Conservation (phyloP, 2,797 vertebrate genomes). For the Catostomus latipinnis region DNA sequence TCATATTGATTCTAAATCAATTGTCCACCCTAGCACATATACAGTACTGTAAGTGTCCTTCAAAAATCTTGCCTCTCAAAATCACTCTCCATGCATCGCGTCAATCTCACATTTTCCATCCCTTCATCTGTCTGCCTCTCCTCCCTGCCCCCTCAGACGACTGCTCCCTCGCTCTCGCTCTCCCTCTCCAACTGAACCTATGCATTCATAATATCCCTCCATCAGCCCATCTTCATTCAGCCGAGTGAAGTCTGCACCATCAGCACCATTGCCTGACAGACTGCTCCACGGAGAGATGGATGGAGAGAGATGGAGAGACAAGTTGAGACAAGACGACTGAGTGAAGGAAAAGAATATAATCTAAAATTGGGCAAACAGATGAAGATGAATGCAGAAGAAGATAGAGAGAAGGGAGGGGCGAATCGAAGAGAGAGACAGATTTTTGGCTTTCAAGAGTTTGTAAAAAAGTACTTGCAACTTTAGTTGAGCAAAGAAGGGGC, state of each 20-base stretch:
- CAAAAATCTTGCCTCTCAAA: too few relatives aligned
- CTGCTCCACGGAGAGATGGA: constrained; percentile 28
- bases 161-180: constrained; percentile 24
- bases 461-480: background rate
- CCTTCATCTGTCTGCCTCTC: constrained; percentile 14
- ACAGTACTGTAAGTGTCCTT: too few relatives aligned
- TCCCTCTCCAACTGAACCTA: constrained; percentile 40
- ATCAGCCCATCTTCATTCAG: constrained; percentile 46
- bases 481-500: background rate
- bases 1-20: too few relatives aligned
- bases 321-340: constrained; percentile 22
- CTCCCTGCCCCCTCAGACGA: background rate
- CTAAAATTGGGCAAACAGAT: constrained; percentile 1
- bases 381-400: background rate
- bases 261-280: constrained; percentile 44
- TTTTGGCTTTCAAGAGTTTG: background rate
- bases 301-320: constrained; percentile 42
- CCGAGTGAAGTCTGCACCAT: constrained; percentile 42
- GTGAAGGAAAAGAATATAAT: constrained; percentile 21
- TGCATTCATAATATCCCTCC: constrained; percentile 50
- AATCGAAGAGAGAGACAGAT: background rate
- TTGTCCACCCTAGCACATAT: too few relatives aligned
- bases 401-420: background rate
- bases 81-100: constrained; percentile 1
- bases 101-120: constrained; percentile 23